Evolutionary conservation across 2,113 vertebrate genomes (phyloP).

Genomic region (Pteronura brasiliensis): DNA sequence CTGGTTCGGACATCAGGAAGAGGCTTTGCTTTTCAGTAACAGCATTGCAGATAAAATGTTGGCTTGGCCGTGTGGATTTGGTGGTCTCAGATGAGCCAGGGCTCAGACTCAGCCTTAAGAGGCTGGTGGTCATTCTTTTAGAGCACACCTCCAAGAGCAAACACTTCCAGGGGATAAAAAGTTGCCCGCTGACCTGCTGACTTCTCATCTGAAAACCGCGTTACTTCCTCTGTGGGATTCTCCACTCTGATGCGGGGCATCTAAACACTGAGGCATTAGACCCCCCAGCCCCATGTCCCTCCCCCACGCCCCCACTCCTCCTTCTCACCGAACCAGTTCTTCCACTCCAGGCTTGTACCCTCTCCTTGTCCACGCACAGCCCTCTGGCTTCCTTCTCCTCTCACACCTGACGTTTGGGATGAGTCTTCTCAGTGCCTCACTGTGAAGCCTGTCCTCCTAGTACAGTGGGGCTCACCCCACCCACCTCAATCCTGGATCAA

Average conservation of each 20-base stretch:
- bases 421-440: neutral
- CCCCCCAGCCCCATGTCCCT: neutral
- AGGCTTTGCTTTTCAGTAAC: neutral
- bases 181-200: neutral
- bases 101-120: neutral
- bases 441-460: fast-evolving
- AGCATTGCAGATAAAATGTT: neutral
- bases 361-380: neutral
- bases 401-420: neutral
- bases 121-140: too few relatives aligned
- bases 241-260: neutral
- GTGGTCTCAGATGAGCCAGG: neutral
- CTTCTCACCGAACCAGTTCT: neutral
- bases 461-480: fast-evolving
- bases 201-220: neutral
- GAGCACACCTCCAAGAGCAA: neutral
- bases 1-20: neutral
- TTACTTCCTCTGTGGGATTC: neutral
- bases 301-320: fast-evolving
- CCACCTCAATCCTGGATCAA: neutral
- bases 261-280: neutral
- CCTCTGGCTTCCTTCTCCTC: neutral
- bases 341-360: neutral
- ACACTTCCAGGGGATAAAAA: neutral
- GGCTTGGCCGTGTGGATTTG: neutral